Evolutionary conservation across 2,888 invertebrate genomes (phyloP), one percentile per base, ranked within the genome.

Genomic region (Apodemia duryi): DNA sequence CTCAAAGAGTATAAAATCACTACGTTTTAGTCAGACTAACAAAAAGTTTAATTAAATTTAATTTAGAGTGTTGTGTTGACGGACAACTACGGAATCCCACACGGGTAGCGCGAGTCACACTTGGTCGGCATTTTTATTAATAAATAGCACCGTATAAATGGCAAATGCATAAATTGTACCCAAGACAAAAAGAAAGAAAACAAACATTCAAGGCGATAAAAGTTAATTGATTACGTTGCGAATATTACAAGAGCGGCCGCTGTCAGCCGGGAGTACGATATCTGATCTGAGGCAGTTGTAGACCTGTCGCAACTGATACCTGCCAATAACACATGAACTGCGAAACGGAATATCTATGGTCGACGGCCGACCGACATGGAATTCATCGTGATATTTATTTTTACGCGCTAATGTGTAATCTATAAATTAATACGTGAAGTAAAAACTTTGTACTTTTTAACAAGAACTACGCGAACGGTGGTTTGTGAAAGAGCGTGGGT

Each of bases 221-320:
- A 57, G 57, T 32, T 29, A 57, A 57, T 57, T 57, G 57, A 57
- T 57, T 57, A 57, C 57, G 57, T 6, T 6, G 57, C 57, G 57
- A 57, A 13, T 57, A 57, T 57, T 57, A 57, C 57, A 57, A 57
- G 57, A 57, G 57, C 57, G 35, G 57, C 57, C 57, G 57, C 57
- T 57, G 57, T 57, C 54, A 57, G 54, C 54, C 35, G 13, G 35
- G 35, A 21, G 6, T 11, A 32, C 32, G 54, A 54, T 57, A 57
- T 57, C 57, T 57, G 57, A 57, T 57, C 57, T 10, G 13, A 13
- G n/a, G 57, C 57, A 35, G 54, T 13, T 32, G 11, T 29, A 2
- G 57, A 57, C 57, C 57, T 4, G 57, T 57, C 57, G 57, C 57
- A 57, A 57, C 57, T 57, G 57, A 57, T 57, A 57, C 35, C 57